Percentiles rank a stretch among this genome's conserved stretches.
phyloP scores from a whole-genome alignment of 2,797 vertebrate species.

The Peromyscus aztecus region DNA sequence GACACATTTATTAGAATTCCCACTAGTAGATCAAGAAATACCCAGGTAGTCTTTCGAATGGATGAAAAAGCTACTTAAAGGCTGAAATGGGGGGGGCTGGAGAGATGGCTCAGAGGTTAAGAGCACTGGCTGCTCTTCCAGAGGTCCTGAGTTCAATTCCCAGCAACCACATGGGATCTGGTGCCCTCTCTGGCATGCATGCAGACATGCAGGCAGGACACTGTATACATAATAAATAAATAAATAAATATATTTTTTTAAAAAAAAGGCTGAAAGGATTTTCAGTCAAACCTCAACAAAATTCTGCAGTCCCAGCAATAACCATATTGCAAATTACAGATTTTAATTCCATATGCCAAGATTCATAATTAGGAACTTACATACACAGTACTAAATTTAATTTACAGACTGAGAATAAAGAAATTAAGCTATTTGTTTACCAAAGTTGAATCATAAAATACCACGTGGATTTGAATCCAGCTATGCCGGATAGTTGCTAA shows the following conservation, averaged over 20 bases:
- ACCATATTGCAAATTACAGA: neutral
- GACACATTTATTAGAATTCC: neutral
- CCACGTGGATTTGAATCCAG: neutral
- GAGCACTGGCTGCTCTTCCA: too few species aligned
- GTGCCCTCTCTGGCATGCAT: too few species aligned
- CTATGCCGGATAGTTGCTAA: neutral
- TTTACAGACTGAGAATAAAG: constrained; percentile 14
- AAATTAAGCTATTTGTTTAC: neutral
- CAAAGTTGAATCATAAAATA: neutral
- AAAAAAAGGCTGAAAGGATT: neutral
- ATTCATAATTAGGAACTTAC: neutral
- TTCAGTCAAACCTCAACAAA: neutral
- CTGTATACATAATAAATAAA: too few species aligned
- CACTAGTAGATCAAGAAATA: neutral
- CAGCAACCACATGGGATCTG: too few species aligned
- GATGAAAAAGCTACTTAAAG: neutral
- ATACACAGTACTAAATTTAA: neutral
- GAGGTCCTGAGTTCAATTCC: too few species aligned
- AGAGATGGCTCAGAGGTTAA: too few species aligned
- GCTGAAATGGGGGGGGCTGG: too few species aligned
- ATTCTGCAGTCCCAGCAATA: neutral
- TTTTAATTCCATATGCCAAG: neutral
- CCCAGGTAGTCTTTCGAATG: neutral
- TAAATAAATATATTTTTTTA: too few species aligned
- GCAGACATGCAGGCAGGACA: too few species aligned